Percentiles rank a stretch among this genome's conserved stretches.
Evolutionary conservation across 2,888 invertebrate species (phyloP).

Genomic region (Alitta virens): DNA sequence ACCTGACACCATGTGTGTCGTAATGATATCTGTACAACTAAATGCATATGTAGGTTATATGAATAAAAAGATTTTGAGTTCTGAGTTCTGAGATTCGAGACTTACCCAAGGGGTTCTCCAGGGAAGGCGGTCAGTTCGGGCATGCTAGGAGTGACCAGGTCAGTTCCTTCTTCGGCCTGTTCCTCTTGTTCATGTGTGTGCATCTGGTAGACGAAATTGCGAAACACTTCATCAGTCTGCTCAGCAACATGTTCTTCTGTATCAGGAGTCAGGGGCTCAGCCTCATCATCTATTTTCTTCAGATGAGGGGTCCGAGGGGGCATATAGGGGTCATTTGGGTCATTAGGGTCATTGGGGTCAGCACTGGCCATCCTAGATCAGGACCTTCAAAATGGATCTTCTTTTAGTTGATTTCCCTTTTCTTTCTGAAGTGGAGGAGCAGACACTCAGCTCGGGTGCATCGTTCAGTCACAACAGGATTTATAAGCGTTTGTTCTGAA

Average conservation of each 20-base stretch:
- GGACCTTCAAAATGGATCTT: too few relatives aligned
- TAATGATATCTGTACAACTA: too few relatives aligned
- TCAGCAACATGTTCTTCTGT: constrained; percentile 48
- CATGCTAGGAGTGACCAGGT: constrained; percentile 32
- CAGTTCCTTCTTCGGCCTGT: constrained; percentile 30
- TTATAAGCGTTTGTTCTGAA: too few relatives aligned
- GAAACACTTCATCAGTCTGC: constrained; percentile 49
- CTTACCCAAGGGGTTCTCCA: constrained; percentile 41
- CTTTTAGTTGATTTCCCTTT: too few relatives aligned
- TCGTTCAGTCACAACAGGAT: too few relatives aligned
- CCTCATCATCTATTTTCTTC: constrained; percentile 27
- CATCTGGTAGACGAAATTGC: constrained; percentile 47
- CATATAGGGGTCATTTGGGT: constrained; percentile 17
- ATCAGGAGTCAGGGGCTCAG: constrained; percentile 37
- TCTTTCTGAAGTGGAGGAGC: too few relatives aligned
- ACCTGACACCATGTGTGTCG: too few relatives aligned
- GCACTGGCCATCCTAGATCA: background rate
- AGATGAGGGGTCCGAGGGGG: constrained; percentile 31
- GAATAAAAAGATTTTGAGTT: too few relatives aligned
- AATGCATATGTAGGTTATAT: too few relatives aligned
- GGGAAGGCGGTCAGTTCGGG: constrained; percentile 45
- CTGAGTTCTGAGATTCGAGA: too few relatives aligned
- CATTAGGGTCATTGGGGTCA: constrained; percentile 17
- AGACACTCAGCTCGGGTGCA: too few relatives aligned
- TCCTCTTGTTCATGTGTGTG: constrained; percentile 22